These are phyloP conservation scores for Lepidocolaptes lacrymiger DNA, from an alignment of 2,797 vertebrate genomes.

Conservation along the genomic window DNA sequence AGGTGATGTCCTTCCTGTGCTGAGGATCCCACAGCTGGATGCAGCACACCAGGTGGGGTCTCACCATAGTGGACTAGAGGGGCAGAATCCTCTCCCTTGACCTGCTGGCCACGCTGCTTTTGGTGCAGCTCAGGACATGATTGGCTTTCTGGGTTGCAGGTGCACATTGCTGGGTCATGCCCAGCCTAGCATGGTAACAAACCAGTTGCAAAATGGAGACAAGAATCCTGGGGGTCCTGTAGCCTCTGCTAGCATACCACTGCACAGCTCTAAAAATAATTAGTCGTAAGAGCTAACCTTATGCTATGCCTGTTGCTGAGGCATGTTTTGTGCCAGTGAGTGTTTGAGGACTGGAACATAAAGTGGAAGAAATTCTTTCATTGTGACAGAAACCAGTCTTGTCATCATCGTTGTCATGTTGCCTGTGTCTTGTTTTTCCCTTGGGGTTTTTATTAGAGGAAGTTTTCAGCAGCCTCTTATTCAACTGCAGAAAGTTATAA, in stretches of 20 bases:
- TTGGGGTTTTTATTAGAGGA: neutral
- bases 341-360: neutral
- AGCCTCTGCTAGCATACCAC: neutral
- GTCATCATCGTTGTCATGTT: neutral
- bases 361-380: neutral
- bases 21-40: neutral
- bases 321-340: neutral
- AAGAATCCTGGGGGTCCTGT: neutral
- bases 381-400: neutral
- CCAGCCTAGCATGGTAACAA: neutral
- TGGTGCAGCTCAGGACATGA: accelerated
- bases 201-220: neutral
- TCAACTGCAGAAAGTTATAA: neutral
- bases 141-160: neutral
- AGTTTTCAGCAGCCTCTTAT: neutral
- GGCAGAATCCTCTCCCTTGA: neutral
- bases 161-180: accelerated
- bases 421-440: neutral
- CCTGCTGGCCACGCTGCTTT: accelerated
- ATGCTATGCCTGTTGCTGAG: neutral
- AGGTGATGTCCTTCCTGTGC: neutral
- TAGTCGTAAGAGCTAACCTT: neutral
- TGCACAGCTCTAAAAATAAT: neutral
- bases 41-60: neutral
- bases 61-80: neutral